These are phyloP conservation scores for Drosophila auraria DNA, from an alignment of 1,140 invertebrate species.

Conservation along the genomic window DNA sequence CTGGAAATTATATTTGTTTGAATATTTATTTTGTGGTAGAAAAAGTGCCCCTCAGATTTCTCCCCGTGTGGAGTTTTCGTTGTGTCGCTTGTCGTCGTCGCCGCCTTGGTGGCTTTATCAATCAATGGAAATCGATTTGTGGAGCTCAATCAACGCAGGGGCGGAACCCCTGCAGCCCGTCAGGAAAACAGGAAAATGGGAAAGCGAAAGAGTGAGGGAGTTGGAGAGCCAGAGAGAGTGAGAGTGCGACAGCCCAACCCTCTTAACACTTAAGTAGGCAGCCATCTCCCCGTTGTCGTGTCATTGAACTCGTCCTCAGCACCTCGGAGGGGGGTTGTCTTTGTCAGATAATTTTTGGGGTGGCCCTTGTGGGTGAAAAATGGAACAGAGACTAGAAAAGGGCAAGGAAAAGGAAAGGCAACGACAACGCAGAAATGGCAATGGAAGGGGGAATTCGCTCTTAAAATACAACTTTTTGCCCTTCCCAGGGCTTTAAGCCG, in stretches of 20 bases:
- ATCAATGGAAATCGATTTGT: conserved; percentile 79
- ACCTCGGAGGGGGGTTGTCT: conserved; percentile 17
- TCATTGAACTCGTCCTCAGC: conserved; percentile 62
- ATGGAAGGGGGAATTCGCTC: conserved; percentile 1
- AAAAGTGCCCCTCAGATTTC: not conserved
- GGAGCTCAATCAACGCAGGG: conserved; percentile 54
- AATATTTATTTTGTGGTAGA: no score
- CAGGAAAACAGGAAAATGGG: conserved; percentile 15
- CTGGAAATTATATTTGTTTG: not conserved
- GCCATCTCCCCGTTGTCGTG: conserved; percentile 49
- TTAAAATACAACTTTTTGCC: conserved; percentile 35
- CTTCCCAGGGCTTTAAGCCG: conserved; percentile 13
- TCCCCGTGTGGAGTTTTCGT: conserved; percentile 1
- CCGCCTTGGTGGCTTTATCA: conserved; percentile 64
- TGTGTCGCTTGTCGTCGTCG: not conserved
- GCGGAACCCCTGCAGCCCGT: conserved; percentile 10
- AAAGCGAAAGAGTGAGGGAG: not conserved
- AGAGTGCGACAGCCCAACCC: conserved; percentile 39
- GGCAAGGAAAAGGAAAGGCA: not conserved
- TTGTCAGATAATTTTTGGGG: conserved; percentile 49
- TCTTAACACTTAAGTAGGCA: conserved; percentile 74
- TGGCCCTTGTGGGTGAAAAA: conserved; percentile 8
- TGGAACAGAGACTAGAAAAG: not conserved
- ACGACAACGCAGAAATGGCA: not conserved
- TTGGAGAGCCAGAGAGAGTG: not conserved